Percentiles rank a stretch among this genome's conserved stretches.
Conservation (phyloP, 2,113 vertebrate species). For the Pterocles burchelli region DNA sequence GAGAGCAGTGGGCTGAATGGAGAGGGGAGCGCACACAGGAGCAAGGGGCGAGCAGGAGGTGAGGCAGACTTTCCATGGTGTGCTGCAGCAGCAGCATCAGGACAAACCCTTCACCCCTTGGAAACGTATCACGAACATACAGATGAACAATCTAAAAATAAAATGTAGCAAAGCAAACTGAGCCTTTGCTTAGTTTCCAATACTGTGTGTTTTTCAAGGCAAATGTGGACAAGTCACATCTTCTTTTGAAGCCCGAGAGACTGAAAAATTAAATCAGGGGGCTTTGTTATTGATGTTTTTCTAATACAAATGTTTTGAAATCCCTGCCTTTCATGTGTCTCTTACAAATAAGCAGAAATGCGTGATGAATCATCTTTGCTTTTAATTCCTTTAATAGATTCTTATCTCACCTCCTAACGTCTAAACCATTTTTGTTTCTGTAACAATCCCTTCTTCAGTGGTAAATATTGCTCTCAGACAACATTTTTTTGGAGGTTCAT, state of each 20-base stretch:
- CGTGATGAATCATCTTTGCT: slow-evolving; percentile 75
- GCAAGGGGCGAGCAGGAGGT: background rate
- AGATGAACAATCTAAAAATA: slow-evolving; percentile 36
- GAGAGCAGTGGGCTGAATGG: background rate
- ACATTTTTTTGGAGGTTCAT: slow-evolving; percentile 65
- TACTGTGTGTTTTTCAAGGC: slow-evolving; percentile 62
- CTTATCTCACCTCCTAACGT: slow-evolving; percentile 70
- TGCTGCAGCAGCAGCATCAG: background rate
- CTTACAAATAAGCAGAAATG: slow-evolving; percentile 75
- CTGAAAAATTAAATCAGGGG: slow-evolving; percentile 77
- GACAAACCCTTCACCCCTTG: background rate
- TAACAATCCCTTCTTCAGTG: slow-evolving; percentile 63
- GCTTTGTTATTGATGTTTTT: slow-evolving; percentile 80
- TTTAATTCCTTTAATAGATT: slow-evolving; percentile 83
- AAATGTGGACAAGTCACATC: slow-evolving; percentile 71
- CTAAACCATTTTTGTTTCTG: slow-evolving; percentile 66
- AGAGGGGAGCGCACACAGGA: background rate
- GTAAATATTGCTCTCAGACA: slow-evolving; percentile 74
- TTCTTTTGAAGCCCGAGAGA: slow-evolving; percentile 75
- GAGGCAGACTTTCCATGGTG: background rate
- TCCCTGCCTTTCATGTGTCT: slow-evolving; percentile 76
- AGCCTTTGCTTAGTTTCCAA: slow-evolving; percentile 57
- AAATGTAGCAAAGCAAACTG: slow-evolving; percentile 23
- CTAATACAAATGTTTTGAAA: slow-evolving; percentile 82
- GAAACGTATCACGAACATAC: background rate